Base-by-base conservation (phyloP, 1,140 invertebrate species). In the Physella acuta region DNA sequence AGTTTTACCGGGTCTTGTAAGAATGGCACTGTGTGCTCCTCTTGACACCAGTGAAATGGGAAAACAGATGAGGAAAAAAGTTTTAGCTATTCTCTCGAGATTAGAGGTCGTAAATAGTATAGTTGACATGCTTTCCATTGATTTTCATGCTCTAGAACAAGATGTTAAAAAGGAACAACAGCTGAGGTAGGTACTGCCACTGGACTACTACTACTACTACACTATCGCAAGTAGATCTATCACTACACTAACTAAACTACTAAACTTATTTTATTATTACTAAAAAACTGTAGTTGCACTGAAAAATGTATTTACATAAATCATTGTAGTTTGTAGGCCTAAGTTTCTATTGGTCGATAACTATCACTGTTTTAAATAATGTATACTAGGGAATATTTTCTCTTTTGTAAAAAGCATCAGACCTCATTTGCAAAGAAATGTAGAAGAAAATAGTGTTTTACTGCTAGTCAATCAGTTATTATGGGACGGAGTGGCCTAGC, bases 71-170 rank as follows among this genome's bases (percentile, higher is more conserved):
- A 90, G 93, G 73, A 94, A 95, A 82, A 90, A 92, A 75, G 93
- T 97, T 56, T 84, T 97, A 0, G 92, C 92, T 17, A 89, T 96
- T 36, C 86, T 98, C 0, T 93, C 93, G 0, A 93, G 93, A 2
- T 93, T 96, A 72, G 94, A 97, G 84, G 89, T 93, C 34, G 95
- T 97, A 0, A 98, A 98, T 85, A 93, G 93, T 55, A 92, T 98
- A 62, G 94, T 98, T 5, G 93, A 93, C 14, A 86, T 97, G 2
- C 86, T 98, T 16, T 95, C 94, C 1, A 95, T 98, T 53, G 94
- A 98, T 86, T 98, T 97, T 85, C 93, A 95, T 81, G 89, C 91
- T 24, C 86, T 98, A 34, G 95, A 98, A 87, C 90, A 91, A 26
- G 94, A 98, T 81, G 91, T 97, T 0, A 93, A 93, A 78, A 96